These are phyloP conservation scores for Agrotis ipsilon DNA, from an alignment of 2,888 invertebrate species.

Conservation along the genomic window DNA sequence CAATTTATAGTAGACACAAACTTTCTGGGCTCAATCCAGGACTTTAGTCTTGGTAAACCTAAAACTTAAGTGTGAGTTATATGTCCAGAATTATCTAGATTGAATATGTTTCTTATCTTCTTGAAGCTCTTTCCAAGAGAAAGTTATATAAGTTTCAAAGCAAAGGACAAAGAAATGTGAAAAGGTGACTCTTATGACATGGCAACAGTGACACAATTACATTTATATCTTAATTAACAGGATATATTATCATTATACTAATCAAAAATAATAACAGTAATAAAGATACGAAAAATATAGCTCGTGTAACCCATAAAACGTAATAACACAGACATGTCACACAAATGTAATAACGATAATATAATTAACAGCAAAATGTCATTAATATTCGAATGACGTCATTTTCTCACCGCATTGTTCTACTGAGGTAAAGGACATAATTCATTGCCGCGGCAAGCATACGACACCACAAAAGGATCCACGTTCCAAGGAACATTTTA, in stretches of 20 bases:
- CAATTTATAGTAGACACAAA: not conserved
- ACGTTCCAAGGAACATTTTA: constrained; percentile 83
- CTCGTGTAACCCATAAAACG: constrained; percentile 29
- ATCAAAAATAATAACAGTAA: constrained; percentile 22
- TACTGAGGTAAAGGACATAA: constrained; percentile 71
- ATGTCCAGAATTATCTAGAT: not conserved
- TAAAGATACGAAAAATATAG: constrained; percentile 46
- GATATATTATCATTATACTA: constrained; percentile 18
- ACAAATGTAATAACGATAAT: constrained; percentile 46
- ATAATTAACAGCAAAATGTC: constrained; percentile 56
- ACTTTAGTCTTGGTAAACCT: not conserved
- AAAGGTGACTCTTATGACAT: constrained; percentile 23
- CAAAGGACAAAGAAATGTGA: constrained; percentile 7
- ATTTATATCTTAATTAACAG: constrained; percentile 19
- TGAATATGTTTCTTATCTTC: not conserved
- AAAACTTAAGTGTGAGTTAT: not conserved
- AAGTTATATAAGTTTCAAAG: not conserved
- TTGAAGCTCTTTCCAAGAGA: not conserved
- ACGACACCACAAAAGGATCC: constrained; percentile 75
- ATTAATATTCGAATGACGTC: constrained; percentile 58
- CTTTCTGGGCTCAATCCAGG: not conserved
- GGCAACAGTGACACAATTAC: constrained; percentile 23
- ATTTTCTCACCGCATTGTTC: constrained; percentile 53
- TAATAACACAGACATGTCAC: constrained; percentile 29
- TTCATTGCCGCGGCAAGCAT: constrained; percentile 72